Conservation (phyloP, 2,797 vertebrate genomes). For the Telmatherina bonti region DNA sequence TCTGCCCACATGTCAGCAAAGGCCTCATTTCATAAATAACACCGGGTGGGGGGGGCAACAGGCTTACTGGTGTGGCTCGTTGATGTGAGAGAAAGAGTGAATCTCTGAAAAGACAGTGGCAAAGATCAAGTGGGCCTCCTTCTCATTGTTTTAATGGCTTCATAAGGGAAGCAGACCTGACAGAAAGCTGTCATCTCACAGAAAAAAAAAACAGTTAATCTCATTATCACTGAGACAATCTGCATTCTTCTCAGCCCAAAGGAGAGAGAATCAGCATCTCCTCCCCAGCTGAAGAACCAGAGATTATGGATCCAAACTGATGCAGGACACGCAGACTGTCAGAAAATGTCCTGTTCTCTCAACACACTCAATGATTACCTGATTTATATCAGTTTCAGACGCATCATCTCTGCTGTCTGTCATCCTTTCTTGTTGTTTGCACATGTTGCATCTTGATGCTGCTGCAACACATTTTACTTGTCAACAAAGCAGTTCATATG, state of each 20-base stretch:
- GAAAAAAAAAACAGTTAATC: conserved; percentile 16
- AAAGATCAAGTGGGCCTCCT: conserved; percentile 43
- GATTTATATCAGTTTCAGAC: conserved; percentile 6
- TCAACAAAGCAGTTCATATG: too few relatives aligned
- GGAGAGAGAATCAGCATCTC: background rate
- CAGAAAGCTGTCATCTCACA: conserved; percentile 14
- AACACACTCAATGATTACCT: conserved; percentile 18
- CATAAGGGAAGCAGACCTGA: conserved; percentile 12
- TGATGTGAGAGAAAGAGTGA: conserved; percentile 38
- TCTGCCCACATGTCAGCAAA: conserved; percentile 61
- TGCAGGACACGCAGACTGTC: background rate
- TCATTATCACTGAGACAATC: conserved; percentile 17
- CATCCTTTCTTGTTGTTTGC: background rate
- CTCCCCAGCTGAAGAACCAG: conserved; percentile 11
- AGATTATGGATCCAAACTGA: conserved; percentile 6
- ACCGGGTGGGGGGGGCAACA: conserved; percentile 27
- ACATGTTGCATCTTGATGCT: background rate
- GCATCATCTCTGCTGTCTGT: background rate
- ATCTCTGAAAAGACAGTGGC: conserved; percentile 16
- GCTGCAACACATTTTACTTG: too few relatives aligned
- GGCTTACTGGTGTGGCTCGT: conserved; percentile 18
- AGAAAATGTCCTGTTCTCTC: background rate
- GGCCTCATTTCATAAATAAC: conserved; percentile 61
- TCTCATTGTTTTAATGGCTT: conserved; percentile 5
- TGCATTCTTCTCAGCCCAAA: conserved; percentile 21